A percentile compares a stretch with the other conserved stretches of the same genome.
These are phyloP conservation scores for Chaenodraco wilsoni DNA, from an alignment of 2,797 vertebrate genomes.

Conservation along the genomic window DNA sequence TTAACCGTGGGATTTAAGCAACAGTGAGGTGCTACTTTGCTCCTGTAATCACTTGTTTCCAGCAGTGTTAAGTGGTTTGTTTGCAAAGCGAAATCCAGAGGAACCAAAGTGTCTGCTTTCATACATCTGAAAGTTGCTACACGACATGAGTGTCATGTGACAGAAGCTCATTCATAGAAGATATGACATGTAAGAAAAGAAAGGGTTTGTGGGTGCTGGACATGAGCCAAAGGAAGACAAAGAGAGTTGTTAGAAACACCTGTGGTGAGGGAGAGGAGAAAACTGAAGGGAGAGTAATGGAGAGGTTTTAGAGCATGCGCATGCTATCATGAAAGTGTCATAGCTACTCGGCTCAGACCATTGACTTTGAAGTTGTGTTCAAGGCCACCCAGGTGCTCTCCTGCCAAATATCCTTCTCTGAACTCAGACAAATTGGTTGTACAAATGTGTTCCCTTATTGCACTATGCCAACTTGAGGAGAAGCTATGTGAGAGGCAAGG, in stretches of 20 bases:
- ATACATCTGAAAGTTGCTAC: conserved; percentile 49
- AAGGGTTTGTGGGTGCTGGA: conserved; percentile 27
- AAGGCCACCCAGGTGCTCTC: conserved; percentile 74
- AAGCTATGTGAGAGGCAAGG: conserved; percentile 47
- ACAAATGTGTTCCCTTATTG: conserved; percentile 73
- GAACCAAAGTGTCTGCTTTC: conserved; percentile 37
- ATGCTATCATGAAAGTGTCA: conserved; percentile 72
- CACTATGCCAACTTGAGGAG: conserved; percentile 44
- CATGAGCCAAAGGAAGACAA: conserved; percentile 50
- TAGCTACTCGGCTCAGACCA: conserved; percentile 63
- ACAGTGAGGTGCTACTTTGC: conserved; percentile 1
- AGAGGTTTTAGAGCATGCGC: conserved; percentile 53
- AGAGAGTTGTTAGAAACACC: conserved; percentile 58
- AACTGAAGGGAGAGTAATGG: conserved; percentile 59
- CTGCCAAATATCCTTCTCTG: conserved; percentile 76
- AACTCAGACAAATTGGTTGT: conserved; percentile 74
- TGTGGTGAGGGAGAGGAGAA: conserved; percentile 51
- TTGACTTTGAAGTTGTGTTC: conserved; percentile 83
- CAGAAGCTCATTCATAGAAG: conserved; percentile 33
- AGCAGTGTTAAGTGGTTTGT: conserved; percentile 23
- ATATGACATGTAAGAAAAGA: conserved; percentile 45
- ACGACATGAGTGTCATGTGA: conserved; percentile 38
- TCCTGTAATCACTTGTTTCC: conserved; percentile 11
- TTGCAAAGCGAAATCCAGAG: conserved; percentile 27
- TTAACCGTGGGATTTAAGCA: neutral